Conservation (phyloP, 2,888 invertebrate species). For the Agrotis ipsilon region DNA sequence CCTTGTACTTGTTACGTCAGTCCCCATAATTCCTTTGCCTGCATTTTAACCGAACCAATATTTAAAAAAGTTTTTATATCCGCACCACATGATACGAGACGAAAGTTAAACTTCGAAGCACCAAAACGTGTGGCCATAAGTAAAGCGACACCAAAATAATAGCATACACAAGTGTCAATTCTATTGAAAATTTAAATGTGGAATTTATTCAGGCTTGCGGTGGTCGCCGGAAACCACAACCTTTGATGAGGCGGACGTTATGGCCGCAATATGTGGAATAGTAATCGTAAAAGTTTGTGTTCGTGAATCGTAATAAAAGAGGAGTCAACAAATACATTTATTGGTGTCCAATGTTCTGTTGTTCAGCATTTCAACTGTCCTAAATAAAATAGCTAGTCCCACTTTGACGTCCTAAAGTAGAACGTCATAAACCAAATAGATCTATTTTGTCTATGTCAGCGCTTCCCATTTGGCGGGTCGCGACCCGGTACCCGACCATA, state of each 20-base stretch:
- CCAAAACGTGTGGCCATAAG: conserved; percentile 42
- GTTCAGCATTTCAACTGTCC: not conserved
- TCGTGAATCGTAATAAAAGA: conserved; percentile 44
- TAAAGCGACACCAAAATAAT: conserved; percentile 15
- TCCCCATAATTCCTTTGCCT: conserved; percentile 15
- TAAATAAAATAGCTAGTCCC: too few relatives aligned
- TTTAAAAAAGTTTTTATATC: conserved; percentile 59
- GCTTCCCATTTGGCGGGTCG: too few relatives aligned
- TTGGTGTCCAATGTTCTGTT: conserved; percentile 36
- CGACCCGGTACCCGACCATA: too few relatives aligned
- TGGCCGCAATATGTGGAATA: conserved; percentile 38
- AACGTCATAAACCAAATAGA: not conserved
- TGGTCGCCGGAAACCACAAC: conserved; percentile 42
- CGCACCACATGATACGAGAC: conserved; percentile 42
- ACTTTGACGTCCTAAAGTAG: not conserved
- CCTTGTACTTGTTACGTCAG: conserved; percentile 2
- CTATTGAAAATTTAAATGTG: conserved; percentile 24
- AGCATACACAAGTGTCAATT: not conserved
- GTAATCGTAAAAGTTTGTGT: conserved; percentile 43
- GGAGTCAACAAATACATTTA: conserved; percentile 35
- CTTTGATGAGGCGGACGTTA: conserved; percentile 48
- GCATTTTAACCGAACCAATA: conserved; percentile 30
- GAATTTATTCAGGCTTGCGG: conserved; percentile 33
- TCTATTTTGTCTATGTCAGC: not conserved
- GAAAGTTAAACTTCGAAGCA: conserved; percentile 40